Percentiles rank a stretch among this genome's conserved stretches.
These are phyloP conservation scores for Gnatocerus cornutus DNA, from an alignment of 2,888 invertebrate species.

Conservation along the genomic window DNA sequence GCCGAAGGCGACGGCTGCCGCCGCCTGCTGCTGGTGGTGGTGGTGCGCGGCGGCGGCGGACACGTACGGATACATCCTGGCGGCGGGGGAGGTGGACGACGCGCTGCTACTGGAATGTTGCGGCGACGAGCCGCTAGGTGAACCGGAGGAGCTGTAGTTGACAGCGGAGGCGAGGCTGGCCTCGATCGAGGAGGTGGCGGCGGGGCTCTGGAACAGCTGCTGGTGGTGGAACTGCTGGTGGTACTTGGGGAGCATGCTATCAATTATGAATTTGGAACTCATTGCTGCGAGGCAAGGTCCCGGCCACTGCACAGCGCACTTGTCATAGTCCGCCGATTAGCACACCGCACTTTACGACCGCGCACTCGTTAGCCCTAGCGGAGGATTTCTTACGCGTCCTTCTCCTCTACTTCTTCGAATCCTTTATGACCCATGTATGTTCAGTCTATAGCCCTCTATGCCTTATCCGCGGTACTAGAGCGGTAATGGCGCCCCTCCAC, in stretches of 20 bases:
- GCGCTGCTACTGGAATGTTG: conserved; percentile 76
- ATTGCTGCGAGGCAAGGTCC: conserved; percentile 77
- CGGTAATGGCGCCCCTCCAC: conserved; percentile 72
- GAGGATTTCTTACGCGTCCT: conserved; percentile 74
- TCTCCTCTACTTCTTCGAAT: conserved; percentile 83
- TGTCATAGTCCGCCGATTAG: conserved; percentile 63
- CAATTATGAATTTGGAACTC: conserved; percentile 98
- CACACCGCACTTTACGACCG: conserved; percentile 66
- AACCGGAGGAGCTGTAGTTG: conserved; percentile 74
- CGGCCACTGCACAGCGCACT: conserved; percentile 68
- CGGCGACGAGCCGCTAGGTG: conserved; percentile 82
- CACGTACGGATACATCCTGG: conserved; percentile 95
- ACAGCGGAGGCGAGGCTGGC: conserved; percentile 81
- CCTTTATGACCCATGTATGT: conserved; percentile 90
- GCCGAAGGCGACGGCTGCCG: conserved; percentile 76
- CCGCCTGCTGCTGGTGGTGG: conserved; percentile 83
- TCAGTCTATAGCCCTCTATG: conserved; percentile 89
- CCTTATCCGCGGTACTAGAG: conserved; percentile 79
- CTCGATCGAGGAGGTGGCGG: conserved; percentile 78
- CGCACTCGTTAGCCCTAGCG: conserved; percentile 69
- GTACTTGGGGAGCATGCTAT: conserved; percentile 98
- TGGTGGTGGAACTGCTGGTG: conserved; percentile 85
- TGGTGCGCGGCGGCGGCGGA: conserved; percentile 80
- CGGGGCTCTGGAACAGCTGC: conserved; percentile 76
- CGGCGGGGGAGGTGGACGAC: conserved; percentile 76